Percentiles rank a stretch among this genome's conserved stretches.
phyloP scores from a whole-genome alignment of 2,797 vertebrate genomes.

The Enteromius viviparus region DNA sequence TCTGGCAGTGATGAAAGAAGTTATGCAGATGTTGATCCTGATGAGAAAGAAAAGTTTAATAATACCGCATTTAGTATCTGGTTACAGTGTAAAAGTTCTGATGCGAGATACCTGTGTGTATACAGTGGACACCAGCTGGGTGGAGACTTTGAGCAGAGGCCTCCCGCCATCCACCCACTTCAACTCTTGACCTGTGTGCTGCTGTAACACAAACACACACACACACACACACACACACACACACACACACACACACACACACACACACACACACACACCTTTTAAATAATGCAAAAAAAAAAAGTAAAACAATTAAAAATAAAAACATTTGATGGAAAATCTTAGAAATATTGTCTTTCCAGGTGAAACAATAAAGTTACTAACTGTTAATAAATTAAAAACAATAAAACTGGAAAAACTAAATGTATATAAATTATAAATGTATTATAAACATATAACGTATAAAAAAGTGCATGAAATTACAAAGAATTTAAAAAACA shows the following conservation, averaged over 20 bases:
- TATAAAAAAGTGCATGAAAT: too few species aligned
- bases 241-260: conserved; percentile 27
- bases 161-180: conserved; percentile 98
- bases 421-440: too few species aligned
- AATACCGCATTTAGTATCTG: not conserved
- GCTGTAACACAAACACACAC: conserved; percentile 55
- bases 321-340: too few species aligned
- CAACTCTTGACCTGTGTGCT: conserved; percentile 91
- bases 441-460: too few species aligned
- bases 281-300: not conserved
- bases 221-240: not conserved
- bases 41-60: conserved; percentile 17
- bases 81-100: not conserved
- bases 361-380: too few species aligned
- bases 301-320: too few species aligned
- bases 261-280: not conserved
- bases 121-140: conserved; percentile 94
- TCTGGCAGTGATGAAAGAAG: conserved; percentile 96
- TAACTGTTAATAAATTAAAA: too few species aligned
- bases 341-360: too few species aligned
- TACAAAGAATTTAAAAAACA: not conserved
- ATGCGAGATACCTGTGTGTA: conserved; percentile 87
- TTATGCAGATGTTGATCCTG: conserved; percentile 98
- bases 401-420: too few species aligned
- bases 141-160: conserved; percentile 87